Evolutionary conservation across 2,888 invertebrate genomes (phyloP).

Genomic region (Lutraria lutraria): DNA sequence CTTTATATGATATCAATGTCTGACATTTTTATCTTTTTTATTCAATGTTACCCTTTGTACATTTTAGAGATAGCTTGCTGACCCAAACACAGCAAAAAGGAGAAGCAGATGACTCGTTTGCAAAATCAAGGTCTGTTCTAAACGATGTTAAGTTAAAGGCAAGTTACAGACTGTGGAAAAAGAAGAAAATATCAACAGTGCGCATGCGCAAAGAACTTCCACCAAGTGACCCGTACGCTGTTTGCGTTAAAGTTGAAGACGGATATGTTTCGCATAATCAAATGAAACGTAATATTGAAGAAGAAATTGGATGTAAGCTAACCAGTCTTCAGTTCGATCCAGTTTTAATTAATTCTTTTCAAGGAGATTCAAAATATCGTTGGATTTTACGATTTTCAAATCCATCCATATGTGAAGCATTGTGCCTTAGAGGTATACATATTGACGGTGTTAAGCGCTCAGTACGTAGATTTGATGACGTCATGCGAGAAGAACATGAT

Average conservation of each 20-base stretch:
- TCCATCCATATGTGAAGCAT: slow-evolving; percentile 52
- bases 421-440: slow-evolving; percentile 63
- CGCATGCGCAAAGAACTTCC: slow-evolving; percentile 72
- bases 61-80: not conserved
- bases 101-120: not conserved
- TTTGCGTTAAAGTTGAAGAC: slow-evolving; percentile 67
- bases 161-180: slow-evolving; percentile 72
- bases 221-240: slow-evolving; percentile 66
- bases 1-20: too few relatives aligned
- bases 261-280: slow-evolving; percentile 66
- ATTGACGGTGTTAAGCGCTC: slow-evolving; percentile 64
- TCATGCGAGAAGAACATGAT: slow-evolving; percentile 74
- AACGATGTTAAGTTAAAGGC: slow-evolving; percentile 69
- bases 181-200: slow-evolving; percentile 64
- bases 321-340: slow-evolving; percentile 73
- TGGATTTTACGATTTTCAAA: slow-evolving; percentile 73
- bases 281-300: slow-evolving; percentile 68
- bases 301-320: slow-evolving; percentile 58
- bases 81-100: not conserved
- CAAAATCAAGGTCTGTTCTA: slow-evolving; percentile 20
- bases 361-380: slow-evolving; percentile 66
- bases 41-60: not conserved
- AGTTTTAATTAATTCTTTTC: slow-evolving; percentile 68
- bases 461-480: slow-evolving; percentile 71
- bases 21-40: too few relatives aligned